These are phyloP conservation scores for Fundulus diaphanus DNA, from an alignment of 2,797 vertebrate genomes.

Conservation along the genomic window DNA sequence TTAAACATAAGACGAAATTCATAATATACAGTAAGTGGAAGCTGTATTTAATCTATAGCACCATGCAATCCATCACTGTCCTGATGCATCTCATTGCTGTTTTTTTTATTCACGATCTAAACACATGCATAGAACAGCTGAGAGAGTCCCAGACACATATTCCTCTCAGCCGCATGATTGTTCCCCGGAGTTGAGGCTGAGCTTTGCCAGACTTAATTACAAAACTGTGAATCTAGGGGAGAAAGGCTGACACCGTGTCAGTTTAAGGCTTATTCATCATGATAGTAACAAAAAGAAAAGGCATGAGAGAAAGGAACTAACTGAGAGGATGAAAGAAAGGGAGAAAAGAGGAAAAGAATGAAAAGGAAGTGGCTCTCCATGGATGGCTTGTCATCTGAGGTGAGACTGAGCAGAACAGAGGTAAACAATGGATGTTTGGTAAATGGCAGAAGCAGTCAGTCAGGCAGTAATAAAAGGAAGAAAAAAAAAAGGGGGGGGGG, in stretches of 20 bases:
- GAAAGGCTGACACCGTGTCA: constrained; percentile 38
- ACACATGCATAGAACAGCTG: constrained; percentile 50
- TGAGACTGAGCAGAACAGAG: constrained; percentile 80
- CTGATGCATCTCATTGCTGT: constrained; percentile 20
- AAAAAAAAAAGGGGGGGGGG: constrained; percentile 26
- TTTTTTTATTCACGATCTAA: constrained; percentile 41
- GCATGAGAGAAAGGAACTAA: constrained; percentile 28
- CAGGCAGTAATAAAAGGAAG: constrained; percentile 68
- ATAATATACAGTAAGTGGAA: constrained; percentile 23
- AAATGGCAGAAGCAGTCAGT: constrained; percentile 82
- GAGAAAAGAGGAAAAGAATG: constrained; percentile 46
- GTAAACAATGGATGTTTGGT: constrained; percentile 79
- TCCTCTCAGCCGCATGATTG: constrained; percentile 44
- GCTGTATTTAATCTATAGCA: constrained; percentile 48
- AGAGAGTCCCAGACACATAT: constrained; percentile 41
- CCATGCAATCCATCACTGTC: constrained; percentile 38
- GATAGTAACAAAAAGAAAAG: constrained; percentile 23
- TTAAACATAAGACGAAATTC: constrained; percentile 33
- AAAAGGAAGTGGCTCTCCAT: constrained; percentile 75
- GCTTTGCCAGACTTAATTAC: constrained; percentile 71
- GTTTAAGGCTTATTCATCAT: constrained; percentile 60
- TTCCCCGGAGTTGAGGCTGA: constrained; percentile 38
- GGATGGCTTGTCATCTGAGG: constrained; percentile 81
- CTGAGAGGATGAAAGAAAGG: constrained; percentile 35
- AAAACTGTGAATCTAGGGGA: constrained; percentile 62